Base-by-base conservation (phyloP, 2,888 invertebrate species). In the Synergus japonicus region DNA sequence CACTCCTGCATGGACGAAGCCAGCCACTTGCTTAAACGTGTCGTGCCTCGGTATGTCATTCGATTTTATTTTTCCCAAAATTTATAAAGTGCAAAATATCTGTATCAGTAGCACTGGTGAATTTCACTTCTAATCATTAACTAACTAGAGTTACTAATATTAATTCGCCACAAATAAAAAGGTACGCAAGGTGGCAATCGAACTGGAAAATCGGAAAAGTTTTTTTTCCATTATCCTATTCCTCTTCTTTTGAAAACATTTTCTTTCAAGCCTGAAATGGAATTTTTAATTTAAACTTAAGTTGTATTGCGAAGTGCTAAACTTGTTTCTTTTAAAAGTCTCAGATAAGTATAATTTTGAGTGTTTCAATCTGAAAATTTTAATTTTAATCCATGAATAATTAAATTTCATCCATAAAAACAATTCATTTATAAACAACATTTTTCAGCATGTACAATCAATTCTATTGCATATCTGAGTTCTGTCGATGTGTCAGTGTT, bases 1-100 rank as follows among this genome's bases (percentile, higher is more conserved):
- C 89, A 88, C 85, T 89, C 88, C 90, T 91, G 91, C 91, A 91
- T 89, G 90, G 92, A 92, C 86, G 91, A 92, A 90, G 91, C 91
- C 88, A 91, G 90, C 88, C 89, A 91, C 86, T 91, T 92, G 90
- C 90, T 92, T 91, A 90, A 91, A 87, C 91, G 89, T 89, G 88
- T 90, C 86, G 88, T 89, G 86, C 90, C 89, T 87, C 92, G 92
- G 92, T 92, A 91, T 85, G 91, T 91, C 84, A 79, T 43, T 69
- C 22, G 22, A 60, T 10, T 43, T 65, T 76, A 44, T 66, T 79
- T 79, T 73, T 15, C 15, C 43, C 7, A 64, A 41, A 13, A 81
- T 76, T 76, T 86, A 37, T 15, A n/a, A 37, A 37, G 15, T 54
- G 73, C 73, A 73, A 73, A 63, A 73, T 73, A 54, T 73, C 73